A percentile compares a stretch with the other conserved stretches of the same genome.
These are phyloP conservation scores for Perithous albicinctus DNA, from an alignment of 2,888 invertebrate species.

Conservation along the genomic window DNA sequence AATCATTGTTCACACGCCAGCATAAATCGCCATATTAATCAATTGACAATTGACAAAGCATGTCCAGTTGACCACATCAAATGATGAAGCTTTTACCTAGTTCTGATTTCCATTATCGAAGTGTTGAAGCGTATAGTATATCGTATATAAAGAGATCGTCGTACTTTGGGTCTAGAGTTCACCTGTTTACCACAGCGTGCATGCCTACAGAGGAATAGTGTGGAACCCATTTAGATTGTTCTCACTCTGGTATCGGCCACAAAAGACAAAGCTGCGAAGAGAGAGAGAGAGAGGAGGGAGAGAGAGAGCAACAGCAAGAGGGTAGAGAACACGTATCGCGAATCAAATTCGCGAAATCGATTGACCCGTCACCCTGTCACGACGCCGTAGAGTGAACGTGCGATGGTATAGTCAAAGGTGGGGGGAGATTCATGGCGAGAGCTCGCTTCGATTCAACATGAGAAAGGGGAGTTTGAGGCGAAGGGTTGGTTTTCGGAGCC, in stretches of 20 bases:
- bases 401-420: slow-evolving; percentile 16
- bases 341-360: slow-evolving; percentile 66
- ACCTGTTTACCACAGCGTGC: slow-evolving; percentile 37
- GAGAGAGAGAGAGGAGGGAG: slow-evolving; percentile 3
- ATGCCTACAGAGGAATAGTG: slow-evolving; percentile 17
- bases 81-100: slow-evolving; percentile 51
- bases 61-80: slow-evolving; percentile 55
- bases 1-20: neutral
- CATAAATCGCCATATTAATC: neutral
- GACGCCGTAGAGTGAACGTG: slow-evolving; percentile 56
- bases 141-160: slow-evolving; percentile 13
- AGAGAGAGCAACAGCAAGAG: slow-evolving; percentile 22
- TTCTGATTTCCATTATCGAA: slow-evolving; percentile 57
- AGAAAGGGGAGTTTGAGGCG: slow-evolving; percentile 49
- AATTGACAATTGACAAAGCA: slow-evolving; percentile 9
- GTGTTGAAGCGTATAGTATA: slow-evolving; percentile 22
- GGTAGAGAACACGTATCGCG: slow-evolving; percentile 48
- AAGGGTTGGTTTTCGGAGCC: slow-evolving; percentile 63
- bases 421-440: neutral
- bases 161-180: slow-evolving; percentile 54
- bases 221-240: slow-evolving; percentile 19
- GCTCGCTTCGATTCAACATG: slow-evolving; percentile 52
- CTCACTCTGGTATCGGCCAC: neutral
- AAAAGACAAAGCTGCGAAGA: slow-evolving; percentile 14
- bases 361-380: slow-evolving; percentile 68